Conservation (phyloP, 53 echinoderm and acorn worm genomes). For the Temnopleurus reevesii region DNA sequence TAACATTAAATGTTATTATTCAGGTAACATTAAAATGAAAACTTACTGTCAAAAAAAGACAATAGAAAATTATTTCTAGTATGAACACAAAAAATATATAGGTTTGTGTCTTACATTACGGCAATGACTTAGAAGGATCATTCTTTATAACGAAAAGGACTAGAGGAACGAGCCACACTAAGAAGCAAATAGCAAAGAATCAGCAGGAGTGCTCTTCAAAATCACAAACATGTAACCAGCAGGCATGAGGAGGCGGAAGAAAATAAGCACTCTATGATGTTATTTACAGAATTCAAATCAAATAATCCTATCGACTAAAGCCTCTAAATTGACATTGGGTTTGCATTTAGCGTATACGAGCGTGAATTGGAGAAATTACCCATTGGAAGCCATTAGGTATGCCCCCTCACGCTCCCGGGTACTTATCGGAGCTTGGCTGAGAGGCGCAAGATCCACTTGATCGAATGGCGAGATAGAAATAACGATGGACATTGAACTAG, state of each 20-base stretch:
- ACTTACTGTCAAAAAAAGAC: too few relatives aligned
- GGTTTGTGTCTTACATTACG: too few relatives aligned
- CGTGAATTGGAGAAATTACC: slow-evolving; percentile 13
- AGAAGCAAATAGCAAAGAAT: too few relatives aligned
- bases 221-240: not conserved
- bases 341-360: not conserved
- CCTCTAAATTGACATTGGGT: slow-evolving; percentile 14
- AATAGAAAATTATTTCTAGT: too few relatives aligned
- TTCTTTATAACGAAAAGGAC: too few relatives aligned
- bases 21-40: too few relatives aligned
- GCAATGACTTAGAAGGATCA: too few relatives aligned
- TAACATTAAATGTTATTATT: too few relatives aligned
- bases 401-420: slow-evolving; percentile 10
- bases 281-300: not conserved
- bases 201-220: too few relatives aligned
- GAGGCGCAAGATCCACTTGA: slow-evolving; percentile 4
- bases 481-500: not conserved
- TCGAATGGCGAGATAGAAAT: not conserved
- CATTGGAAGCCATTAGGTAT: not conserved
- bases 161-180: too few relatives aligned
- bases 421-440: not conserved
- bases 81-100: too few relatives aligned
- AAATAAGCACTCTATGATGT: not conserved
- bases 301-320: not conserved
- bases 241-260: not conserved